A percentile compares a stretch with the other conserved stretches of the same genome.
Conservation (phyloP, 2,888 invertebrate genomes). For the Pseudococcus jackbeardsleyi region DNA sequence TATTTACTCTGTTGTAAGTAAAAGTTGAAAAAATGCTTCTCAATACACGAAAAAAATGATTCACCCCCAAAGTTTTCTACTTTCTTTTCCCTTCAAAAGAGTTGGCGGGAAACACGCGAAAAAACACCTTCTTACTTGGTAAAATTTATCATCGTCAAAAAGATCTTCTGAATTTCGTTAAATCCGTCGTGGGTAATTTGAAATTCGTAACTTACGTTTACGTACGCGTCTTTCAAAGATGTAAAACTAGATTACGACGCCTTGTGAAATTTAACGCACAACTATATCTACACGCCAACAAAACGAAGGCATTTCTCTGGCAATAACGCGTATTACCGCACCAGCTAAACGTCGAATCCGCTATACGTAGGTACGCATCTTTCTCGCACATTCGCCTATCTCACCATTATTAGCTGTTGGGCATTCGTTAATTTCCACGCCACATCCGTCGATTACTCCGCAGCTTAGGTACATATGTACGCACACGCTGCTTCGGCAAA, state of each 20-base stretch:
- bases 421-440: constrained; percentile 4
- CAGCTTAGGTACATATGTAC: neutral
- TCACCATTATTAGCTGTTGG: neutral
- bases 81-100: too few species aligned
- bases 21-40: too few species aligned
- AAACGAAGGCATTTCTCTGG: neutral
- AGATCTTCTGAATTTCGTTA: neutral
- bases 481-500: neutral
- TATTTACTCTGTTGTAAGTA: too few species aligned
- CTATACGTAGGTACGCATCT: neutral
- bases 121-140: neutral
- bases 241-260: neutral
- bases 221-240: neutral
- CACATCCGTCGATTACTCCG: neutral
- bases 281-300: neutral
- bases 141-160: neutral
- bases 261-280: neutral
- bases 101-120: too few species aligned
- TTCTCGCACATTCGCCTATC: neutral
- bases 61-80: too few species aligned
- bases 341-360: neutral
- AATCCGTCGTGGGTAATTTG: neutral
- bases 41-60: too few species aligned
- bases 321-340: neutral
- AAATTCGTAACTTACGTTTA: neutral